Evolutionary conservation across 2,113 vertebrate species (phyloP).

Genomic region (Diphyllodes magnificus): DNA sequence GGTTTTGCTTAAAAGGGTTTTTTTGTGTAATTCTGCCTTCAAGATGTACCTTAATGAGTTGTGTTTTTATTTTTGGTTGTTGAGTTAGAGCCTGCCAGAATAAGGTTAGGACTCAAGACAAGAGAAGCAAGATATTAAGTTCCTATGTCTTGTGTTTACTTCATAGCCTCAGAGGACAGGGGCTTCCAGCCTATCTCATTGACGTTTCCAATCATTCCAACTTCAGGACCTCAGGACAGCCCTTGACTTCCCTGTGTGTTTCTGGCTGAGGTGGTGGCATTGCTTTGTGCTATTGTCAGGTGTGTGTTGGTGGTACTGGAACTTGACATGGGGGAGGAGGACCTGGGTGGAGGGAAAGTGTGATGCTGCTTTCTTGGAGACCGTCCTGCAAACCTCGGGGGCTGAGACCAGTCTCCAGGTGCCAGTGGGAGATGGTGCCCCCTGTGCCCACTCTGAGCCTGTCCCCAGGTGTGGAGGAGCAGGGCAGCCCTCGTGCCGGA

Average conservation of each 20-base stretch:
- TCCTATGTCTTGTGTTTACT: not conserved
- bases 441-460: not conserved
- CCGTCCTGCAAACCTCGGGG: not conserved
- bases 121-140: not conserved
- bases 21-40: not conserved
- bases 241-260: not conserved
- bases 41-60: not conserved
- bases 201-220: not conserved
- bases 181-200: not conserved
- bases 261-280: not conserved
- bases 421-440: not conserved
- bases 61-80: not conserved
- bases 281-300: accelerated
- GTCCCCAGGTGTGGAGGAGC: not conserved
- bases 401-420: not conserved
- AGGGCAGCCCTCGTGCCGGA: not conserved
- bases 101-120: not conserved
- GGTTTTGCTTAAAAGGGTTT: not conserved
- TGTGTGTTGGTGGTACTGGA: not conserved
- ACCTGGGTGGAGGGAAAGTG: accelerated
- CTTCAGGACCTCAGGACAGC: not conserved
- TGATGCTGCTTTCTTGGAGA: not conserved
- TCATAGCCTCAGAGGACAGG: not conserved
- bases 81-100: not conserved
- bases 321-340: not conserved